Evolutionary conservation across 2,113 vertebrate species (phyloP).

Genomic region (Hypomesus transpacificus): DNA sequence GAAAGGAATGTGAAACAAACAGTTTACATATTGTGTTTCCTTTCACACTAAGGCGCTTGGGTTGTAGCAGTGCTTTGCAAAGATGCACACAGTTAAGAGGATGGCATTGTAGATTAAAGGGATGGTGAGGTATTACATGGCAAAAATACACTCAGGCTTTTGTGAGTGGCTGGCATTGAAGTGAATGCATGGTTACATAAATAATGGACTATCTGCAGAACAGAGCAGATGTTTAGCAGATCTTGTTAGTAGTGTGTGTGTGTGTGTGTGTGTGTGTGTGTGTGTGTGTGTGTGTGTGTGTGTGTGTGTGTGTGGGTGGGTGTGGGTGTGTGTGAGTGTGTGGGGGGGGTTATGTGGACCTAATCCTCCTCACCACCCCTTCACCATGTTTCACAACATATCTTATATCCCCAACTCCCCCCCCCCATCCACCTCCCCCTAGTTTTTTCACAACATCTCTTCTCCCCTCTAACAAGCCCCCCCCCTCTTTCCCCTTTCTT

Average conservation of each 20-base stretch:
- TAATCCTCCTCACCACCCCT: background rate
- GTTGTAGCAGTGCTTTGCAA: constrained; percentile 19
- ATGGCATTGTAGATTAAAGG: constrained; percentile 41
- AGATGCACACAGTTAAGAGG: constrained; percentile 35
- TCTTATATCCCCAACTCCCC: no score
- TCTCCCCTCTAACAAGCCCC: background rate
- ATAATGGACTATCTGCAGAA: constrained; percentile 15
- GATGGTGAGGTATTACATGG: constrained; percentile 19
- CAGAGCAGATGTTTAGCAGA: constrained; percentile 38
- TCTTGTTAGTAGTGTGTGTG: constrained; percentile 18
- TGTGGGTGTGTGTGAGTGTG: no score
- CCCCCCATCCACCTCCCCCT: background rate
- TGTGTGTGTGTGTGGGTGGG: background rate
- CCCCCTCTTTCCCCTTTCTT: background rate
- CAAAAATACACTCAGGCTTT: constrained; percentile 27
- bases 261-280: background rate
- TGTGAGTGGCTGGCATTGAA: constrained; percentile 22
- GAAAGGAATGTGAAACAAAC: constrained; percentile 6
- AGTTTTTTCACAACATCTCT: background rate
- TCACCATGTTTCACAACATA: no score
- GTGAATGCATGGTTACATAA: constrained; percentile 26
- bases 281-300: no score
- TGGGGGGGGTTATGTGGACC: background rate
- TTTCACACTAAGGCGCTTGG: constrained; percentile 41
- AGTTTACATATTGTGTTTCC: constrained; percentile 30